Evolutionary conservation across 2,797 vertebrate genomes (phyloP), one percentile per base, ranked within the genome.

Genomic region (Trachurus trachurus): DNA sequence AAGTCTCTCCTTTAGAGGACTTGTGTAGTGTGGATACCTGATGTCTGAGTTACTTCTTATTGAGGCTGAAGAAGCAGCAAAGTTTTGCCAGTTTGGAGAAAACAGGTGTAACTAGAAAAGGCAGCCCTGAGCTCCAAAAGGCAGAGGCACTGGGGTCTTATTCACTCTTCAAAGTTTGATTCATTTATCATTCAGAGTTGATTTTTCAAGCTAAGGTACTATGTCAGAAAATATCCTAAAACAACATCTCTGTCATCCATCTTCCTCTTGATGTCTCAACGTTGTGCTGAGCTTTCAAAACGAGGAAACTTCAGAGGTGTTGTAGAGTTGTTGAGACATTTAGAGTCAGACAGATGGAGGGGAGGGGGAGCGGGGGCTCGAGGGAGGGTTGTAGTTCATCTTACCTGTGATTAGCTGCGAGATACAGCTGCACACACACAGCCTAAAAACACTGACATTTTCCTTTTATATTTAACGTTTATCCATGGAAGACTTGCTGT

Each of bases 371-470:
- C 26, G 26, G 26, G 26, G 65, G 53, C 58, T 60, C 4, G 4
- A 19, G 47, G 68, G 44, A 54, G 29, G 40, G 42, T 8, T 39
- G 12, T 47, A 54, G 67, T 44, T 77, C 15, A 78, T 44, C 52
- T 61, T 70, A 87, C 74, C 76, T 78, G 78, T 40, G 66, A 84
- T 73, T 80, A 79, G 47, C n/a, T 40, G 52, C 29, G 61, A 4
- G 29, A 72, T 60, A 58, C 56, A 73, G 75, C 68, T 2, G 59
- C 71, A 61, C 56, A 49, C 50, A 77, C 73, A 81, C 26, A 26
- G 81, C 34, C 81, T 88, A 87, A 88, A 88, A 88, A 90, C 84
- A 84, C 86, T 90, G 87, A 89, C 88, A 89, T 92, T 88, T 88
- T 88, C 64, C 59, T 88, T 85, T 87, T 78, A 86, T 84, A 88